phyloP scores from a whole-genome alignment of 1,140 invertebrate species.

The Neuroterus valhalla region DNA sequence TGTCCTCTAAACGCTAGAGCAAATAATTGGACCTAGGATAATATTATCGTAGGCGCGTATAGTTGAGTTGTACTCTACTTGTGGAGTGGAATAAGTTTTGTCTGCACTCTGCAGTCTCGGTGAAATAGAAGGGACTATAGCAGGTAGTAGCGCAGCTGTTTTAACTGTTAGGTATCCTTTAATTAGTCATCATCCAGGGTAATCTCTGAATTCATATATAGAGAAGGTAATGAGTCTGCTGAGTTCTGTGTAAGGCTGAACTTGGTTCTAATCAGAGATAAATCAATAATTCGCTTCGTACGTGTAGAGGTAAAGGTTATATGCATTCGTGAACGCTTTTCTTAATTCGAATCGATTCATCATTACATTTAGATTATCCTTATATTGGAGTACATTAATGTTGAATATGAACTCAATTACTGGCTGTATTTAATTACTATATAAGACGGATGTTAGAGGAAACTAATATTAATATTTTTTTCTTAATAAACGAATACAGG shows the following conservation, averaged over 20 bases:
- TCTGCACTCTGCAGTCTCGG: conserved; percentile 35
- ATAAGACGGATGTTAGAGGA: no score
- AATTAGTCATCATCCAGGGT: conserved; percentile 52
- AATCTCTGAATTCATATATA: conserved; percentile 34
- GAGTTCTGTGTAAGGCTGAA: background rate
- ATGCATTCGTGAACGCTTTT: conserved; percentile 25
- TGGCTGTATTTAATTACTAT: no score
- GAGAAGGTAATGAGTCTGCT: conserved; percentile 23
- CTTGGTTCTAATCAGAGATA: conserved; percentile 28
- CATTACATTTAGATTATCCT: background rate
- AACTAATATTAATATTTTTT: no score
- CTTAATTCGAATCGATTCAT: conserved; percentile 16
- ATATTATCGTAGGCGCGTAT: conserved; percentile 53
- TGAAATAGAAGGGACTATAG: conserved; percentile 21
- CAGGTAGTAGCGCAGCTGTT: conserved; percentile 39
- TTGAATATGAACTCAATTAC: no score
- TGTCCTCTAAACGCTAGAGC: conserved; percentile 49
- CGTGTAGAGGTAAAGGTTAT: conserved; percentile 25
- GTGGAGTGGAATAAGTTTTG: conserved; percentile 40
- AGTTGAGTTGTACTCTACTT: conserved; percentile 43
- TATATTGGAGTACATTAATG: no score
- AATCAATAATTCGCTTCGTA: conserved; percentile 25
- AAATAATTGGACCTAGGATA: conserved; percentile 61
- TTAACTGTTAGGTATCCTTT: conserved; percentile 47
- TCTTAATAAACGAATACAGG: no score